phyloP scores from a whole-genome alignment of 2,113 vertebrate genomes.

The Hipposideros armiger region DNA sequence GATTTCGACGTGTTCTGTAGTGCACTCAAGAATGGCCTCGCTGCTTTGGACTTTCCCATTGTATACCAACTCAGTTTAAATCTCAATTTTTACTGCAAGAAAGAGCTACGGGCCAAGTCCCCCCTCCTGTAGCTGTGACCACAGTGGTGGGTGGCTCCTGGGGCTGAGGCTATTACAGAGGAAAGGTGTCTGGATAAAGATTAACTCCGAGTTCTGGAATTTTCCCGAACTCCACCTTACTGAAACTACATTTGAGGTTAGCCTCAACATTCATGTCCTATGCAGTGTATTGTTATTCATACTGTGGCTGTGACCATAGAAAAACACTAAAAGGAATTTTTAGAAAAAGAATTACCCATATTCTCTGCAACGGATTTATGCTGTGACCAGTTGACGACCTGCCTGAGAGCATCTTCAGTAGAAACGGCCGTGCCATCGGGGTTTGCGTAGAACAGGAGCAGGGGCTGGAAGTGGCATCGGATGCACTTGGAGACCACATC shows the following conservation, averaged over 20 bases:
- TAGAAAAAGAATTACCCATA: slow-evolving; percentile 87
- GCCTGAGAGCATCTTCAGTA: slow-evolving; percentile 91
- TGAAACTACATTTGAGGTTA: slow-evolving; percentile 35
- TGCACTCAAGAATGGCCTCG: background rate
- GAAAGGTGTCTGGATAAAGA: background rate
- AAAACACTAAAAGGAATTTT: slow-evolving; percentile 1
- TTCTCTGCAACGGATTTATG: slow-evolving; percentile 88
- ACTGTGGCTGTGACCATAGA: background rate
- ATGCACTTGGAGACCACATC: slow-evolving; percentile 96
- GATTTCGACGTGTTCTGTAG: background rate
- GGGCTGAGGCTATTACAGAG: background rate
- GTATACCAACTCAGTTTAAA: background rate
- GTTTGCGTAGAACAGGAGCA: slow-evolving; percentile 97
- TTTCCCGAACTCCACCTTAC: background rate
- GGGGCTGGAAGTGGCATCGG: slow-evolving; percentile 97
- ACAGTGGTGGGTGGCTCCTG: background rate
- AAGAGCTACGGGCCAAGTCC: background rate
- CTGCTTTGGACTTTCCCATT: background rate
- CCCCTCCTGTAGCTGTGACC: background rate
- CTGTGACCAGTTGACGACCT: slow-evolving; percentile 89
- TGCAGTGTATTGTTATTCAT: background rate
- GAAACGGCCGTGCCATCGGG: slow-evolving; percentile 94
- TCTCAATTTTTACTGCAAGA: background rate
- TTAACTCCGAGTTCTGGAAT: background rate
- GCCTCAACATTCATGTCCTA: background rate